Evolutionary conservation across 2,797 vertebrate species (phyloP).

Genomic region (Rhinatrema bivittatum): DNA sequence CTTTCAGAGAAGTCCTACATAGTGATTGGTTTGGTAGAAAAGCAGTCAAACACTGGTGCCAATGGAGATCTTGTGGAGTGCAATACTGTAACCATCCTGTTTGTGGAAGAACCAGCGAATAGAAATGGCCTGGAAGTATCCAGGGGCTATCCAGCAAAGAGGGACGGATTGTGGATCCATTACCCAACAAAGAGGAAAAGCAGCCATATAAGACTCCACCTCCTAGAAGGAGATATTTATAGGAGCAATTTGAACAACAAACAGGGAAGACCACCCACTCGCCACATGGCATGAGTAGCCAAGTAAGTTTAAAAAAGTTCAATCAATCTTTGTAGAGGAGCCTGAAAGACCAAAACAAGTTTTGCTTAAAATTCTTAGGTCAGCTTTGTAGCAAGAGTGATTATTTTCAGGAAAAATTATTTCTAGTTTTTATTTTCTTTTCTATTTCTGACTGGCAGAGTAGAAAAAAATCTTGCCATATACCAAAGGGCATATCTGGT

Average conservation of each 20-base stretch:
- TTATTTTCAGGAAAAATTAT: no score
- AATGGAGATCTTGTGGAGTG: background rate
- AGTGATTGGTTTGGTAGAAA: slow-evolving; percentile 10
- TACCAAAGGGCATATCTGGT: no score
- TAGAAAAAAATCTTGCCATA: no score
- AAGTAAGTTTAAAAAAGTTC: no score
- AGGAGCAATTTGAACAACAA: slow-evolving; percentile 2
- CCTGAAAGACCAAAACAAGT: no score
- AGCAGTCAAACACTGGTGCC: slow-evolving; percentile 4
- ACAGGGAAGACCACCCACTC: slow-evolving; percentile 7
- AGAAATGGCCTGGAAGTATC: slow-evolving; percentile 10
- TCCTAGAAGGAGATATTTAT: slow-evolving; percentile 13
- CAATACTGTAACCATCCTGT: slow-evolving; percentile 9
- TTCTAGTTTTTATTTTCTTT: no score
- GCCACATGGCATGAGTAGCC: background rate
- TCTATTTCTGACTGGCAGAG: no score
- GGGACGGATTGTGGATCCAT: slow-evolving; percentile 3
- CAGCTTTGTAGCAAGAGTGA: no score
- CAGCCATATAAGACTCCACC: slow-evolving; percentile 10
- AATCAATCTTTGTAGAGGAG: no score
- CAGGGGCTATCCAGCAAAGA: slow-evolving; percentile 8
- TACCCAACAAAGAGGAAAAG: slow-evolving; percentile 10
- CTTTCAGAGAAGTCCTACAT: slow-evolving; percentile 5
- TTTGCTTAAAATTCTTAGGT: no score
- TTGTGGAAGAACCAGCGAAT: slow-evolving; percentile 7